Conservation (phyloP, 2,797 vertebrate species). For the Kryptolebias ocellatus region DNA sequence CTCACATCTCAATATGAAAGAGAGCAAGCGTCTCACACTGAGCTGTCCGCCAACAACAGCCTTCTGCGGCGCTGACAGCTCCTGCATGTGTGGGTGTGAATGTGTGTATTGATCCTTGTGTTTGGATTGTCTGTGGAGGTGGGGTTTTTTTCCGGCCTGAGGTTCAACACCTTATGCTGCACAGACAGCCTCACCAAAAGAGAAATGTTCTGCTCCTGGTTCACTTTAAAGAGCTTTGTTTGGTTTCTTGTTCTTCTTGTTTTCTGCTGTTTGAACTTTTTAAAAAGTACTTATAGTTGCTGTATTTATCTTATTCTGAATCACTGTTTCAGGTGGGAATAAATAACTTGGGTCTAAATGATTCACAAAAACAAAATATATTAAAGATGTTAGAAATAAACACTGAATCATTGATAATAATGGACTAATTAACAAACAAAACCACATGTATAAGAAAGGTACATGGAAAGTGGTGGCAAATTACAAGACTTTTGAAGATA, state of each 20-base stretch:
- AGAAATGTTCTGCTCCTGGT: not conserved
- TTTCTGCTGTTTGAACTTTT: not conserved
- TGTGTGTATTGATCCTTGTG: conserved; percentile 1
- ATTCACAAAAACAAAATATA: no score
- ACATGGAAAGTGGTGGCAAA: no score
- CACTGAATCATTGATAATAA: no score
- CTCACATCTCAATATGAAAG: conserved; percentile 46
- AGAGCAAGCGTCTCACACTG: conserved; percentile 14
- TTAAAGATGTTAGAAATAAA: no score
- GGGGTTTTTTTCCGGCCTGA: not conserved
- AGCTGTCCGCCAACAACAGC: conserved; percentile 35
- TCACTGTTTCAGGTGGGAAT: no score
- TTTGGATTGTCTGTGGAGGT: conserved; percentile 3
- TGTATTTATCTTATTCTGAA: no score
- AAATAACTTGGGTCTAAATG: no score
- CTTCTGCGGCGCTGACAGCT: conserved; percentile 23
- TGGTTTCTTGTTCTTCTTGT: not conserved
- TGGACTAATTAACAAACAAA: no score
- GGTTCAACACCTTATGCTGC: not conserved
- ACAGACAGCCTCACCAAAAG: conserved; percentile 1
- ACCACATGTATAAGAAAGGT: no score
- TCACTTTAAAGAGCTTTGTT: not conserved
- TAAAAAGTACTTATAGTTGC: not conserved
- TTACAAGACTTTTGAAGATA: no score
- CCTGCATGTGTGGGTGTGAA: not conserved